Evolutionary conservation across 2,797 vertebrate genomes (phyloP).

Genomic region (Scomberomorus guttatus): DNA sequence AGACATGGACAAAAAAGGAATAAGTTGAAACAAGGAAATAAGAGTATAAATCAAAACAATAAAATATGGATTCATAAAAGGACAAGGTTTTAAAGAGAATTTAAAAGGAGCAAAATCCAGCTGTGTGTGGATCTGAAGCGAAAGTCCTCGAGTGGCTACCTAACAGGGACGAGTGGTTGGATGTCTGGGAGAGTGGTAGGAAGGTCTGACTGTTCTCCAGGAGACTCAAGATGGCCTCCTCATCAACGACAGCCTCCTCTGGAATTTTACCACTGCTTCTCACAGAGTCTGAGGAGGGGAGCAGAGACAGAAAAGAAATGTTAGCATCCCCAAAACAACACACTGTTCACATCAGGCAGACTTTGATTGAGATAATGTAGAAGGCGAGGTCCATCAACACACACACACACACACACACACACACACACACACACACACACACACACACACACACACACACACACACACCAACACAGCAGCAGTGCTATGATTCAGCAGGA

Average conservation of each 20-base stretch:
- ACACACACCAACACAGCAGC: background rate
- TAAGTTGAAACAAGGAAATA: background rate
- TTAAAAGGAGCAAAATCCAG: background rate
- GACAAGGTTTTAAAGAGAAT: background rate
- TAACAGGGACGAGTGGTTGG: constrained; percentile 89
- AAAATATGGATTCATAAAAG: background rate
- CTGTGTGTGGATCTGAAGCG: background rate
- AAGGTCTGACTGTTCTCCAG: constrained; percentile 97
- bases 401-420: constrained; percentile 6
- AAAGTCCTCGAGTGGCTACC: constrained; percentile 68
- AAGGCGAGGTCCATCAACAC: background rate
- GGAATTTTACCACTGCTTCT: constrained; percentile 60
- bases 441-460: background rate
- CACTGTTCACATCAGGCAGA: background rate
- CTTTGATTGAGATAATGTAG: constrained; percentile 5
- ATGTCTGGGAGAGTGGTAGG: constrained; percentile 89
- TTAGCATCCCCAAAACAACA: constrained; percentile 20
- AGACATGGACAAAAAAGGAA: background rate
- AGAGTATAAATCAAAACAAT: background rate
- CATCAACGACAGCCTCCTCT: constrained; percentile 93
- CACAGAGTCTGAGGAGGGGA: constrained; percentile 52
- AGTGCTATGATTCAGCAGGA: constrained; percentile 23
- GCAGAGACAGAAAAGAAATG: background rate
- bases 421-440: background rate
- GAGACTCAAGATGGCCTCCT: constrained; percentile 96